A percentile compares a stretch with the other conserved stretches of the same genome.
Conservation (phyloP, 1,140 invertebrate species). For the Bombus impatiens region DNA sequence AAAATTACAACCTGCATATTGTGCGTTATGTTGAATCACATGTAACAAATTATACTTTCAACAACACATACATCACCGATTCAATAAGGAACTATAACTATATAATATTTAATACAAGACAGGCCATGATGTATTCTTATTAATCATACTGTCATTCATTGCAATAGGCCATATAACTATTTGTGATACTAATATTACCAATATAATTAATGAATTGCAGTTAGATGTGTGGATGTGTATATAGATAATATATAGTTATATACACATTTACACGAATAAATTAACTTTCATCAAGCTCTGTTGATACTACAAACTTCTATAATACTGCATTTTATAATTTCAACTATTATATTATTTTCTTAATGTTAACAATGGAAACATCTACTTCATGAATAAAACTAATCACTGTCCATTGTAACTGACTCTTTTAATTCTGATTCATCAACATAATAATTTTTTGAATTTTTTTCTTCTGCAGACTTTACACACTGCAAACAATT, state of each 20-base stretch:
- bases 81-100: conserved; percentile 40
- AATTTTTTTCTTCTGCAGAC: conserved; percentile 79
- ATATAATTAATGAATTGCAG: conserved; percentile 38
- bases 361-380: conserved; percentile 33
- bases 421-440: conserved; percentile 79
- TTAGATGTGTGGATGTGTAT: conserved; percentile 18
- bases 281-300: conserved; percentile 38
- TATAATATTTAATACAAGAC: conserved; percentile 44
- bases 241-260: conserved; percentile 7
- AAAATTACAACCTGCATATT: conserved; percentile 70
- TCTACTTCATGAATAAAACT: conserved; percentile 63
- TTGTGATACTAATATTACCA: conserved; percentile 7
- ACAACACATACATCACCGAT: conserved; percentile 42
- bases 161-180: conserved; percentile 33
- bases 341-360: conserved; percentile 51
- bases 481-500: conserved; percentile 77
- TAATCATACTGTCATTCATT: conserved; percentile 26
- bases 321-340: conserved; percentile 45
- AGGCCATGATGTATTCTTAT: conserved; percentile 44
- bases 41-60: conserved; percentile 68
- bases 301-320: conserved; percentile 13
- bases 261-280: conserved; percentile 35
- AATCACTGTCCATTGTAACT: conserved; percentile 78
- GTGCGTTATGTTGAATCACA: conserved; percentile 60
- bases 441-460: conserved; percentile 79